phyloP scores from a whole-genome alignment of 2,888 invertebrate genomes.

The Andrena hattorfiana region DNA sequence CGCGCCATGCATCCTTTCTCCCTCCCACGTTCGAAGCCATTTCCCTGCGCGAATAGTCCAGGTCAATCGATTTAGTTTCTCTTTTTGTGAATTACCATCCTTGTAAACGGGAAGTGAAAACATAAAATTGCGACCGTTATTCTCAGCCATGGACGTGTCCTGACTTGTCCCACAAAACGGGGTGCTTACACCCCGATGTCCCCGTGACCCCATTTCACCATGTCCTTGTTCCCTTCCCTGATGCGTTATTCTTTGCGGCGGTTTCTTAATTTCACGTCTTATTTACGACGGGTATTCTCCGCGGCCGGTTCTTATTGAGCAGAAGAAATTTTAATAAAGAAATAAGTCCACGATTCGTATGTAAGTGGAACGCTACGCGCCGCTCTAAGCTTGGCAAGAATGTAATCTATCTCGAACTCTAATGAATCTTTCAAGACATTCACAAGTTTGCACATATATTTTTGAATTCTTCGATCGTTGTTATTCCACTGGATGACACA shows the following conservation, averaged over 20 bases:
- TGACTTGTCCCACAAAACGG: conserved; percentile 47
- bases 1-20: not conserved
- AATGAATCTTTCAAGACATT: too few relatives aligned
- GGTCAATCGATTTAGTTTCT: not conserved
- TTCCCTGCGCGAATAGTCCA: not conserved
- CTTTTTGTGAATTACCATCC: not conserved
- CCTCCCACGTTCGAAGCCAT: not conserved
- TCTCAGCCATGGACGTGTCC: conserved; percentile 32
- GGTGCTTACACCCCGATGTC: conserved; percentile 19
- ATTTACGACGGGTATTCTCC: not conserved
- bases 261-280: conserved; percentile 30
- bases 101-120: conserved; percentile 2
- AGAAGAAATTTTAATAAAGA: conserved; percentile 1
- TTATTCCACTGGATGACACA: too few relatives aligned
- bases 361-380: not conserved
- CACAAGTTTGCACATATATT: too few relatives aligned
- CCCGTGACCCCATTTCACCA: conserved; percentile 46
- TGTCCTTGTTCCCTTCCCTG: conserved; percentile 28
- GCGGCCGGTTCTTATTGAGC: not conserved
- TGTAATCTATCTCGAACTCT: not conserved
- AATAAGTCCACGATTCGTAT: not conserved
- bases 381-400: not conserved
- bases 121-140: conserved; percentile 29
- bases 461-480: too few relatives aligned
- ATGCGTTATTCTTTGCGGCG: conserved; percentile 27